Base-by-base conservation (phyloP, 2,888 invertebrate species). In the Boloria selene region DNA sequence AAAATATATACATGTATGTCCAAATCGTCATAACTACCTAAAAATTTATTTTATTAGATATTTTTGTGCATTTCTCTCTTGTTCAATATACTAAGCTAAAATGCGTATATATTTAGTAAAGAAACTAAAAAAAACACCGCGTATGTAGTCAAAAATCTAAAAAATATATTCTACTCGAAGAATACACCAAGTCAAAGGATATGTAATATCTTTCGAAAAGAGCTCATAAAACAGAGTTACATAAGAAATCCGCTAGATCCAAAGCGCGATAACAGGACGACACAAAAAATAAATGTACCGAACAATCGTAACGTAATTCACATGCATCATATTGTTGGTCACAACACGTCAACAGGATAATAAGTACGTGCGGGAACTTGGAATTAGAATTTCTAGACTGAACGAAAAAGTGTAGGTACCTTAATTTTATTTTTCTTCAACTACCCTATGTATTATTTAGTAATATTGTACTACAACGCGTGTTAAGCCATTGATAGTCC, bases 301-400 rank as follows among this genome's bases (percentile, higher is more conserved):
- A 62, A 61, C 58, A 44, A 67, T 64, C 64, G 63, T 59, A 65
- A 55, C 53, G 52, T 53, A 74, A 70, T 75, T 72, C 75, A 72
- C 79, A 80, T 82, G 79, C 77, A 79, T 79, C 81, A 78, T 76
- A 74, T 71, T 70, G 69, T 65, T 74, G 80, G 82, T 79, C 80
- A 80, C 79, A 81, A 80, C 80, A 82, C 75, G 81, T 82, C 84
- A 83, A 82, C 83, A 82, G 74, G 79, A 79, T 82, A 81, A 82
- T 81, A 82, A 80, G 76, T 75, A 72, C 68, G 73, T 69, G 71
- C 65, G 60, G 49, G 64, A 70, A 71, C 22, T 26, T 44, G 50
- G 55, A 55, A 14, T 22, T 63, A 55, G 14, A 63, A 18, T 10
- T 18, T 58, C 64, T 38, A 38, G 31, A 38, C 31, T 38, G 10